A percentile compares a stretch with the other conserved stretches of the same genome.
Conservation (phyloP, 1,140 invertebrate genomes). For the Onthophagus taurus region DNA sequence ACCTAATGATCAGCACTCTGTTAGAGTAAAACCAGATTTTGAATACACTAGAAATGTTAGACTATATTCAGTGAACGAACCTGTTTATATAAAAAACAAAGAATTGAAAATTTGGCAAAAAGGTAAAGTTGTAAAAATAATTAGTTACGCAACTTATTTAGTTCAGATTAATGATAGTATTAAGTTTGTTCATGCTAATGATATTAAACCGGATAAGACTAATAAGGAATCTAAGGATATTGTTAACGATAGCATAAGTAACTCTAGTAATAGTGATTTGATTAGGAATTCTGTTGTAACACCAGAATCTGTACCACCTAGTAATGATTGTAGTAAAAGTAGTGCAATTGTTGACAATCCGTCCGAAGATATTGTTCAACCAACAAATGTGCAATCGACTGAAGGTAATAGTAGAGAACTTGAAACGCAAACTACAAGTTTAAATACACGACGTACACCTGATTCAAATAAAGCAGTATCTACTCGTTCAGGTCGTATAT, state of each 20-base stretch:
- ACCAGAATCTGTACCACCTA: neutral
- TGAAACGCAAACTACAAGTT: neutral
- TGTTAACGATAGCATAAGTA: no score
- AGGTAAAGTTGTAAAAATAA: constrained; percentile 12
- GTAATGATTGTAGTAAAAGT: constrained; percentile 1
- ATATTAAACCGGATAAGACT: constrained; percentile 1
- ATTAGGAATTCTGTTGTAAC: neutral
- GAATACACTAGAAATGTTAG: constrained; percentile 6
- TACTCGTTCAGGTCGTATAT: constrained; percentile 1
- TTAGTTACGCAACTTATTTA: constrained; percentile 6
- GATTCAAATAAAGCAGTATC: neutral
- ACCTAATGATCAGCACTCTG: no score
- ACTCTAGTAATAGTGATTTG: no score
- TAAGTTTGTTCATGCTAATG: constrained; percentile 3
- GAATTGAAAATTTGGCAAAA: constrained; percentile 19
- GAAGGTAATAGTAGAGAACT: neutral
- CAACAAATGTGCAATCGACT: constrained; percentile 7
- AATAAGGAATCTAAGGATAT: no score
- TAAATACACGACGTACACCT: neutral
- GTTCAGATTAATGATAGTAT: constrained; percentile 7
- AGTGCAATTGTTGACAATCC: no score
- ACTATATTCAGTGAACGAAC: constrained; percentile 5
- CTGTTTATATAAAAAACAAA: neutral
- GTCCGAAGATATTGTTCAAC: no score
- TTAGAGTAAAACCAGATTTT: no score